A percentile compares a stretch with the other conserved stretches of the same genome.
Conservation (phyloP, 2,113 vertebrate genomes). For the Corythaeola cristata region DNA sequence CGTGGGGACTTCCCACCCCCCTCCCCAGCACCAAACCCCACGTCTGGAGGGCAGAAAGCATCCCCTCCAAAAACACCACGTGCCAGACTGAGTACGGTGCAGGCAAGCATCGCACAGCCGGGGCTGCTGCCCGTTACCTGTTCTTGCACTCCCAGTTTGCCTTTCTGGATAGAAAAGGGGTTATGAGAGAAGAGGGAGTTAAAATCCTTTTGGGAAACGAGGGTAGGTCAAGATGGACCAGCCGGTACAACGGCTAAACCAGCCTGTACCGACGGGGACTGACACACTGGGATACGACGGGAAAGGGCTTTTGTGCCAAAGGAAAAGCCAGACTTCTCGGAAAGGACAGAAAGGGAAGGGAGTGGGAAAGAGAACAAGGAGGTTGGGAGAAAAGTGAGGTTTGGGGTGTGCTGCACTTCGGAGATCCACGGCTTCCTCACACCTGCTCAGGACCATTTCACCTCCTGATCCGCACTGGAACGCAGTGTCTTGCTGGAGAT, state of each 20-base stretch:
- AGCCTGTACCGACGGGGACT: neutral
- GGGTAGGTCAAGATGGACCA: neutral
- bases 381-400: neutral
- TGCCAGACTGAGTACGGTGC: conserved; percentile 16
- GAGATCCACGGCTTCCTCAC: neutral
- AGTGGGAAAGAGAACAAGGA: neutral
- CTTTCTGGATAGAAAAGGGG: conserved; percentile 71
- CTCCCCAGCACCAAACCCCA: conserved; percentile 67
- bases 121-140: conserved; percentile 61
- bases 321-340: neutral
- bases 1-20: neutral
- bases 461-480: neutral
- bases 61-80: conserved; percentile 14
- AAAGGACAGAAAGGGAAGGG: neutral
- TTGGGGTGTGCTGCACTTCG: neutral
- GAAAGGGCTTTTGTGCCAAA: neutral
- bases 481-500: accelerated
- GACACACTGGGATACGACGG: neutral
- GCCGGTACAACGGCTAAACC: neutral
- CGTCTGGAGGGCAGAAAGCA: conserved; percentile 11
- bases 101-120: conserved; percentile 20
- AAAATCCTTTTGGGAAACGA: conserved; percentile 22
- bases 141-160: conserved; percentile 56
- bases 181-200: conserved; percentile 60
- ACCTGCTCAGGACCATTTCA: neutral